These are phyloP conservation scores for Pterostichus madidus DNA, from an alignment of 2,888 invertebrate species.

Conservation along the genomic window DNA sequence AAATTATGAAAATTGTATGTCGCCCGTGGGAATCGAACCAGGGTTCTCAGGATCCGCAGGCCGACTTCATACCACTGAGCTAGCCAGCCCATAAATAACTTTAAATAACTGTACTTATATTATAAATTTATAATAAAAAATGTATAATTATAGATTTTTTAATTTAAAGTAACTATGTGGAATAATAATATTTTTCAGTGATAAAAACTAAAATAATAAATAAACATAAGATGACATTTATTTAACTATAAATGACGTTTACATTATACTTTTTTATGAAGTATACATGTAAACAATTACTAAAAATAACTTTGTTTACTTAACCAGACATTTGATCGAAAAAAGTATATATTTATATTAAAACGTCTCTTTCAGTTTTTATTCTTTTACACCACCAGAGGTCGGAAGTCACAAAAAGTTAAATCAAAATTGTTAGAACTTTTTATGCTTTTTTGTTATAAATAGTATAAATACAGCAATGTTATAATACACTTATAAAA, in stretches of 20 bases:
- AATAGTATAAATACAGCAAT: background rate
- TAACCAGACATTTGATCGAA: background rate
- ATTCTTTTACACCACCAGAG: background rate
- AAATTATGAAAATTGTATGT: no score
- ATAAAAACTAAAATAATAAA: background rate
- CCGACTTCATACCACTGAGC: no score
- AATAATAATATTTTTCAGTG: background rate
- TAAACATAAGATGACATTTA: slow-evolving; percentile 2
- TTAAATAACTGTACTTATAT: no score
- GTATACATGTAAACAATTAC: background rate
- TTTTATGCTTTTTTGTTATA: background rate
- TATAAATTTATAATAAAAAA: no score
- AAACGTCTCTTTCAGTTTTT: background rate
- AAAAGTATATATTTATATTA: slow-evolving; percentile 1
- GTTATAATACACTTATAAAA: background rate
- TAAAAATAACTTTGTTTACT: slow-evolving; percentile 12
- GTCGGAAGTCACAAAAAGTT: background rate
- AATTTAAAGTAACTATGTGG: background rate
- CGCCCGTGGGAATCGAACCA: no score
- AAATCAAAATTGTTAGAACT: background rate
- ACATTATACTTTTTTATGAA: no score
- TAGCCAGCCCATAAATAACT: no score
- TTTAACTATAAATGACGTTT: background rate
- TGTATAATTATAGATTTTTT: background rate
- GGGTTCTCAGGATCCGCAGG: no score